Evolutionary conservation across 2,113 vertebrate species (phyloP), one percentile per base, ranked within the genome.

Genomic region (Stercorarius parasiticus): DNA sequence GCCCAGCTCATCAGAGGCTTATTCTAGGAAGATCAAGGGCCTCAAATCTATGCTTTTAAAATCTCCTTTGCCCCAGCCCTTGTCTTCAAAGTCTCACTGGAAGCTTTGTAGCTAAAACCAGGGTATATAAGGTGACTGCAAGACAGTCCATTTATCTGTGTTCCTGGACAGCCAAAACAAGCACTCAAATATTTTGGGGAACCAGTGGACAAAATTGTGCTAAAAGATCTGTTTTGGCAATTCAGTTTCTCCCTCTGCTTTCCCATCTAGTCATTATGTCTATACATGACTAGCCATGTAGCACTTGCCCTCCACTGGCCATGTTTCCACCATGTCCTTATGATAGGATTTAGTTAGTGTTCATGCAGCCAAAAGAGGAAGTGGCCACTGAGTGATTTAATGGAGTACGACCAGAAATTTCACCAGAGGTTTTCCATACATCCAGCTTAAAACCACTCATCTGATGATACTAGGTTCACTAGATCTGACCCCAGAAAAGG

Each of bases 21-120:
- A 93, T 86, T 94, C 49, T 95, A 92, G 95, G 96, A 88, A 93
- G 94, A 93, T 95, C 65, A 92, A 87, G 88, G 90, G 34, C 76
- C 55, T 97, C 92, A 91, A 86, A 67, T 93, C 88, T 93, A 56
- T 90, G 72, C 82, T 95, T 86, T 91, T 86, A 73, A 95, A 96
- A 95, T 86, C 94, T 89, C 36, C 86, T 97, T 95, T 97, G 65
- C 88, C 67, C 52, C 27, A 76, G 65, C 15, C 25, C 25, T 81
- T 84, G 77, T 95, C 72, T 97, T 88, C 52, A 61, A 52, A 93
- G 65, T 82, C 82, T 93, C 52, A 32, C 38, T 88, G 72, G 62
- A 88, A 92, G 82, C 82, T 86, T 90, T 95, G 62, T 85, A 73
- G 85, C 53, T 94, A 90, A 94, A 93, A 32, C n/a, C 36, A 69